Evolutionary conservation across 2,113 vertebrate genomes (phyloP), one percentile per base, ranked within the genome.

Genomic region (Dinomys branickii): DNA sequence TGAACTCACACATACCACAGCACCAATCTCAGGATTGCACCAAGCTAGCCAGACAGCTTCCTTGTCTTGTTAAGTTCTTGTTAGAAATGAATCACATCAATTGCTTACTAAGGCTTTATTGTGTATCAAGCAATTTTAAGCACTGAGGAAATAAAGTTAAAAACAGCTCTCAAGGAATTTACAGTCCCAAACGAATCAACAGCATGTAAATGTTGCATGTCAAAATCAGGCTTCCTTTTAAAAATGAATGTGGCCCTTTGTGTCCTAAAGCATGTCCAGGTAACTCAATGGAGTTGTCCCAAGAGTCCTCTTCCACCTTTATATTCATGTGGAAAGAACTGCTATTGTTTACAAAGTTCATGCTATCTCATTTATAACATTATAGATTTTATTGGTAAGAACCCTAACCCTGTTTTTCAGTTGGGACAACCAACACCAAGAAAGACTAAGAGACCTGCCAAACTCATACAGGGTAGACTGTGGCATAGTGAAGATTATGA

Each of bases 101-200:
- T 28, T 22, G 65, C 87, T 86, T 59, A 71, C 16, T 63, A 47
- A 67, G 75, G 67, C 47, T 63, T 71, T 52, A 58, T 80, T 58
- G 7, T 52, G 52, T 44, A 6, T 85, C 88, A 78, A 61, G 35
- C 24, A 58, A 75, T 69, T 59, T 67, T 75, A 86, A 84, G 88
- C 12, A 61, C 24, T 13, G 63, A 69, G 52, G 54, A 75, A 83
- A 93, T 19, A 47, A 88, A 88, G 63, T 61, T 88, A 50, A 73
- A 86, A 85, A 88, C 61, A 82, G n/a, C 59, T 69, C 90, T 75
- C n/a, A 35, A n/a, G 85, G 85, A 75, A 56, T 26, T 22, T 71
- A n/a, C 0, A 9, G n/a, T 58, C 30, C 44, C 67, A 4, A 0
- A 26, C 58, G 54, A 30, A 94, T 0, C 8, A 26, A 47, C 0